Conservation (phyloP, 1,140 invertebrate species). For the Delia radicum region DNA sequence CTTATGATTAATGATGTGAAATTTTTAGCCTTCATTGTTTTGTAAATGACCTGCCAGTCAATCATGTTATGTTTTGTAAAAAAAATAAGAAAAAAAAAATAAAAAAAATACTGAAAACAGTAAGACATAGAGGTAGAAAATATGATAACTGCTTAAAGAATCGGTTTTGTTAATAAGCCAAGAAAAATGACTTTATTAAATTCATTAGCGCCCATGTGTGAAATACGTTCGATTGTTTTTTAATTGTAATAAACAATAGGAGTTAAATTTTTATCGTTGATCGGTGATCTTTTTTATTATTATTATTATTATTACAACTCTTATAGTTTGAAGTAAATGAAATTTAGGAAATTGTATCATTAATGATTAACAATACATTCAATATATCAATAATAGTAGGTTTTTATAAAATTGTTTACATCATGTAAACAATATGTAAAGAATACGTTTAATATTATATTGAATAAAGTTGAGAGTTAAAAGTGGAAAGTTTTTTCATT, state of each 20-base stretch:
- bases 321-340: not conserved
- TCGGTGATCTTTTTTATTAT: not conserved
- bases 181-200: conserved; percentile 56
- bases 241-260: conserved; percentile 16
- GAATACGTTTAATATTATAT: not conserved
- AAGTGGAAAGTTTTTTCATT: too few relatives aligned
- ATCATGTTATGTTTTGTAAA: conserved; percentile 25
- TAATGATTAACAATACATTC: not conserved
- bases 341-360: not conserved
- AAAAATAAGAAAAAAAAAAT: too few relatives aligned
- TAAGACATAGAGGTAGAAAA: not conserved
- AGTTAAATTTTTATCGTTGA: conserved; percentile 11
- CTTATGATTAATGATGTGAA: conserved; percentile 50
- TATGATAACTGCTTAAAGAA: conserved; percentile 33
- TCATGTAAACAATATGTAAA: not conserved
- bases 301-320: too few relatives aligned
- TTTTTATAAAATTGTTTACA: not conserved
- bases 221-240: conserved; percentile 48
- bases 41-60: conserved; percentile 35
- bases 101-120: too few relatives aligned
- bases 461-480: not conserved
- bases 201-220: conserved; percentile 56
- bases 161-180: conserved; percentile 54
- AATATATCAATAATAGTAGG: not conserved
- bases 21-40: conserved; percentile 55